Base-by-base conservation (phyloP, 2,888 invertebrate genomes). In the Alloscopus bannaensis region DNA sequence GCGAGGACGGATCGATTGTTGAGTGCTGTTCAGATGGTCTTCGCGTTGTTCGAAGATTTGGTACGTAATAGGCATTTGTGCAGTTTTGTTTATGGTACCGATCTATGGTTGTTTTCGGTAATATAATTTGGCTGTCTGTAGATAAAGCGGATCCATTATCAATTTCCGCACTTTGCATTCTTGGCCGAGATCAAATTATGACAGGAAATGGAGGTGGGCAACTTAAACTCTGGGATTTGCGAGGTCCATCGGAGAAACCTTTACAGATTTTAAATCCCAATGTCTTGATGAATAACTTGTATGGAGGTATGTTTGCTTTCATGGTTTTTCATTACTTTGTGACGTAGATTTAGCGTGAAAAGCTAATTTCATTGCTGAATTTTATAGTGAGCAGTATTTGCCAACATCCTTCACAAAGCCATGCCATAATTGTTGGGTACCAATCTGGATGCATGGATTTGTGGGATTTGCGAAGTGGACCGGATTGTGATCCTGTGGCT, bases 161-260 rank as follows among this genome's bases (percentile, higher is more conserved):
- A 2, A 82, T 85, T 26, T 75, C 72, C 28, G 76, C 79, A 8
- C 81, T 81, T 1, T 68, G 69, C 3, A 69, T 69, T 45, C 66
- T 81, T 13, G 81, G 82, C 1, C 66, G 66, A 0, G 65, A 55
- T n/a, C 76, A 82, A 79, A 66, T 86, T 16, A 72, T 83, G 3
- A 84, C 83, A 13, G 86, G 86, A 60, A 86, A 86, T 57, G 82
- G 77, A 52, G 83, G 80, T 8, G 86, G 86, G 8, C 86, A 86
- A 66, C 55, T 86, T 11, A 86, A 86, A 71, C 42, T 84, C 16
- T 86, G 83, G 83, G 86, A 86, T 71, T 69, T 86, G n/a, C 70
- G 86, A 16, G 60, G 68, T 40, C 29, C 42, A 1, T 47, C 42
- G 13, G 65, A 24, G 20, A 59, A 75, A 40, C 82, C 84, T 2